Base-by-base conservation (phyloP, 2,113 vertebrate genomes). In the Sterrhoptilus dennistouni region DNA sequence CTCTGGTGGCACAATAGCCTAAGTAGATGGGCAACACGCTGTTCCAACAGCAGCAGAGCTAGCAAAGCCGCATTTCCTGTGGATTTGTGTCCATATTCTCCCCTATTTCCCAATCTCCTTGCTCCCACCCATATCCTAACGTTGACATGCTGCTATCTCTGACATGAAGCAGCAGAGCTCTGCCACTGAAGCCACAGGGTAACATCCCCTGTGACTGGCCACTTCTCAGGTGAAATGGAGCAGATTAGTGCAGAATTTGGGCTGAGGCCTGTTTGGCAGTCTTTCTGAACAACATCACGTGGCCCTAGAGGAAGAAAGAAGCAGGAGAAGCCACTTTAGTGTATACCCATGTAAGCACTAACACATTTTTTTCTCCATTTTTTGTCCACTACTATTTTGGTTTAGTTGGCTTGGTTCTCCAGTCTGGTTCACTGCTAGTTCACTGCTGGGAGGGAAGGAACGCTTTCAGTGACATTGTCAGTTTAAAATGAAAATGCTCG, bases 161-260 rank as follows among this genome's bases (percentile, higher is more conserved):
- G 25, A 63, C 52, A 45, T 0, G 11, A 23, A 52, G 21, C 69
- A 36, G n/a, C 29, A 56, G 50, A 74, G 59, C 53, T 52, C 36
- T 61, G 33, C 36, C 6, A 3, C 42, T 50, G 81, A 59, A 90
- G 31, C 22, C 61, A 45, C 3, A 0, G 28, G 33, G 6, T 31
- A 12, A 36, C 0, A 1, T 10, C 33, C 18, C 23, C 4, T 1
- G 25, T 49, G 64, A 12, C 27, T 8, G 44, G 9, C 29, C 40
- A 19, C 63, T 83, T 3, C 2, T 23, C 36, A 59, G 74, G 28
- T 33, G 52, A 75, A 75, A 69, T 0, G 13, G 17, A 40, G 47
- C n/a, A 38, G 24, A 33, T n/a, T 6, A 35, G 31, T 11, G 4
- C n/a, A 23, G 59, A 84, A 69, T 40, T 83, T 65, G 31, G 56